phyloP scores from a whole-genome alignment of 2,113 vertebrate species.

The Colossoma macropomum region DNA sequence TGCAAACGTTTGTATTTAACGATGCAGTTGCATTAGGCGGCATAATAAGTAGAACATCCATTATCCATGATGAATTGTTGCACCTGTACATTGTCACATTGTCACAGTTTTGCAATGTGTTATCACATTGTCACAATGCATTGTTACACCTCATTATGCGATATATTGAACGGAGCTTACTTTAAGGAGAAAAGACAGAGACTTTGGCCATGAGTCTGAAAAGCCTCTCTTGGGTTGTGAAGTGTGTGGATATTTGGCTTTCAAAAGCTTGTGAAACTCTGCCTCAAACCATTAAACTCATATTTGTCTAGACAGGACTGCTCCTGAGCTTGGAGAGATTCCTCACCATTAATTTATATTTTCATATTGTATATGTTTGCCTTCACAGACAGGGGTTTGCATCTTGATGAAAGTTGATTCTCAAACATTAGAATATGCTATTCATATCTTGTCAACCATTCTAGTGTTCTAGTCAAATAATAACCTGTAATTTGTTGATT shows the following conservation, averaged over 20 bases:
- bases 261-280: conserved; percentile 56
- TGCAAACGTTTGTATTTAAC: too few relatives aligned
- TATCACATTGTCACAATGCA: too few relatives aligned
- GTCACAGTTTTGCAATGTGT: too few relatives aligned
- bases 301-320: conserved; percentile 57
- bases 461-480: not conserved
- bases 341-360: not conserved
- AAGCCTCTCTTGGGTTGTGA: not conserved
- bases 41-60: too few relatives aligned
- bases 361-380: not conserved
- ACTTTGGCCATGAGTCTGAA: not conserved
- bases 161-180: not conserved
- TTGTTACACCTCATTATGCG: not conserved
- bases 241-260: conserved; percentile 58
- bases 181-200: not conserved
- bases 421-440: not conserved
- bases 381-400: not conserved
- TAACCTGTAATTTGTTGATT: not conserved
- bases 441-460: not conserved
- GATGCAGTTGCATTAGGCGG: too few relatives aligned
- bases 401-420: not conserved
- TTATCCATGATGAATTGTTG: too few relatives aligned
- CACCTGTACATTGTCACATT: too few relatives aligned
- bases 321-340: conserved; percentile 45
- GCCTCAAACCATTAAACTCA: conserved; percentile 58